Evolutionary conservation across 1,140 invertebrate species (phyloP).

Genomic region (Nasonia longicornis): DNA sequence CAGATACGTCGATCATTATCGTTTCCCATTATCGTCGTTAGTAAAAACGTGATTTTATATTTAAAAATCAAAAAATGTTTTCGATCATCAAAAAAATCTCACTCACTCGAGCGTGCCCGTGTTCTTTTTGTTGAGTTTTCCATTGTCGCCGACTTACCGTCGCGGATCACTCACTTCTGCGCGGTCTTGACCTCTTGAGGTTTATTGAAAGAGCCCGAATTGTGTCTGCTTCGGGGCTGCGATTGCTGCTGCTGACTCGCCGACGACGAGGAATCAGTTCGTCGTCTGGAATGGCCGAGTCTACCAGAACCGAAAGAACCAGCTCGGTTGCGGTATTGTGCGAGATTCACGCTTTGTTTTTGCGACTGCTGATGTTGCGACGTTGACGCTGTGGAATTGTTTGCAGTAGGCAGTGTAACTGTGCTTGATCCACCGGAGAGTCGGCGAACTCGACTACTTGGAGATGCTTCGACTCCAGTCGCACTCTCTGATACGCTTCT

Average conservation of each 20-base stretch:
- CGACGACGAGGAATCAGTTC: slow-evolving; percentile 50
- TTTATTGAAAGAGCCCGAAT: slow-evolving; percentile 58
- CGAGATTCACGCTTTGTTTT: slow-evolving; percentile 52
- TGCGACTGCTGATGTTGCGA: slow-evolving; percentile 52
- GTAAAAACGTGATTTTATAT: slow-evolving; percentile 26
- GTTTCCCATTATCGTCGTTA: slow-evolving; percentile 18
- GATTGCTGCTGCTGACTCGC: slow-evolving; percentile 41
- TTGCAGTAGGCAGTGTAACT: slow-evolving; percentile 56
- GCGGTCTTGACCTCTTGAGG: slow-evolving; percentile 54
- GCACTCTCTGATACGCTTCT: slow-evolving; percentile 74
- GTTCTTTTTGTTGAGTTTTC: slow-evolving; percentile 15
- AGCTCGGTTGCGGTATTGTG: slow-evolving; percentile 60
- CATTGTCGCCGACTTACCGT: not conserved
- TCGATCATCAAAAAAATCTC: slow-evolving; percentile 19
- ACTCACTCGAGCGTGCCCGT: not conserved
- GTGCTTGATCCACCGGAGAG: slow-evolving; percentile 64
- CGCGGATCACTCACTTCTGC: slow-evolving; percentile 33
- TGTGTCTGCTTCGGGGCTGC: slow-evolving; percentile 55
- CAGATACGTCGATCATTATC: slow-evolving; percentile 7
- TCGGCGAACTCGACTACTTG: slow-evolving; percentile 59
- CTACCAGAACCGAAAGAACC: slow-evolving; percentile 65
- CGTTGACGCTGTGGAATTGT: slow-evolving; percentile 39
- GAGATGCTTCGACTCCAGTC: slow-evolving; percentile 55
- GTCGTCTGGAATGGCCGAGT: slow-evolving; percentile 51
- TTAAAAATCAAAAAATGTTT: slow-evolving; percentile 19